A percentile compares a stretch with the other conserved stretches of the same genome.
phyloP scores from a whole-genome alignment of 1,140 invertebrate genomes.

The Pteromalus puparum region DNA sequence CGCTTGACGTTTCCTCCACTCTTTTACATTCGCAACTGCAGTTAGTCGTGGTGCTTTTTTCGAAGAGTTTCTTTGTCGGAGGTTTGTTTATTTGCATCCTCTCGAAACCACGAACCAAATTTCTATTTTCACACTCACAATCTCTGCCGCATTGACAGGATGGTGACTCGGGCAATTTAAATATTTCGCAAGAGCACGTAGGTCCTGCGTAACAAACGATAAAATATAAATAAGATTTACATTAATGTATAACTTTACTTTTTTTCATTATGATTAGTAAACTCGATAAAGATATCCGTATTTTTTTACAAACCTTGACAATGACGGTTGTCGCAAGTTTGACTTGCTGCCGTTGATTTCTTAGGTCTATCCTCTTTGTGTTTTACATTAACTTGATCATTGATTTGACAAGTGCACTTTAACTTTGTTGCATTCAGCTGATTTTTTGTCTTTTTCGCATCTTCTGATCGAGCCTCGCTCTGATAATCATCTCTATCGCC shows the following conservation, averaged over 20 bases:
- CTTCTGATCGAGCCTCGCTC: slow-evolving; percentile 32
- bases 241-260: no score
- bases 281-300: neutral
- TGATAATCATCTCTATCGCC: neutral
- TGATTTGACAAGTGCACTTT: slow-evolving; percentile 55
- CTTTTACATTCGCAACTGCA: slow-evolving; percentile 24
- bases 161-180: neutral
- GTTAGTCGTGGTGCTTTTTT: neutral
- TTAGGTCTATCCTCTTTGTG: neutral
- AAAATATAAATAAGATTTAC: neutral
- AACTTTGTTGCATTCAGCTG: slow-evolving; percentile 67
- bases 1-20: neutral
- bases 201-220: slow-evolving; percentile 10
- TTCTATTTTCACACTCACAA: slow-evolving; percentile 53
- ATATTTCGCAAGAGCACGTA: neutral
- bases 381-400: slow-evolving; percentile 9
- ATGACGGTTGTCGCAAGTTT: neutral
- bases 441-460: slow-evolving; percentile 69
- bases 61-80: slow-evolving; percentile 17
- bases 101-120: slow-evolving; percentile 26
- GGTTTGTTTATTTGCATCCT: slow-evolving; percentile 22
- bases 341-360: neutral
- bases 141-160: slow-evolving; percentile 54
- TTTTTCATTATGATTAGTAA: neutral
- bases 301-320: slow-evolving; percentile 34